Percentiles rank a stretch among this genome's conserved stretches.
Evolutionary conservation across 2,797 vertebrate species (phyloP).

Genomic region (Streptopelia turtur): DNA sequence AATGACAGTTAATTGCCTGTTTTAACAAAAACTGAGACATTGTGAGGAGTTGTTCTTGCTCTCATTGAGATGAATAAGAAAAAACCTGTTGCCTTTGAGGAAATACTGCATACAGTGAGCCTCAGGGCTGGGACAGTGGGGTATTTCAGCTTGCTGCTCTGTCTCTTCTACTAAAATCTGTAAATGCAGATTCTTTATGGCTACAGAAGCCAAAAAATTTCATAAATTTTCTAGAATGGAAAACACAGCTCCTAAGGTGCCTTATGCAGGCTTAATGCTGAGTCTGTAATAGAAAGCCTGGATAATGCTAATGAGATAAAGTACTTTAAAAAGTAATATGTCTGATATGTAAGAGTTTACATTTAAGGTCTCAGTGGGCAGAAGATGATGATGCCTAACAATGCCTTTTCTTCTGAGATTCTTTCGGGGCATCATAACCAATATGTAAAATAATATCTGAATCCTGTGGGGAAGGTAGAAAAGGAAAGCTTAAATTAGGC

Average conservation of each 20-base stretch:
- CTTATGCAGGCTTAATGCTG: not conserved
- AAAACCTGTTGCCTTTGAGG: not conserved
- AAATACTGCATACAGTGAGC: not conserved
- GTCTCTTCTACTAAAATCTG: not conserved
- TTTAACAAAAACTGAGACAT: not conserved
- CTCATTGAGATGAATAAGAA: fast-evolving
- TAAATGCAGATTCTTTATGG: not conserved
- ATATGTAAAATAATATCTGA: not conserved
- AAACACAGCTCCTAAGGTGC: not conserved
- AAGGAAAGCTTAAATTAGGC: not conserved
- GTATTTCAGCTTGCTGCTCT: not conserved
- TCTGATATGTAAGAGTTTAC: not conserved
- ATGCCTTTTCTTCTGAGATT: not conserved
- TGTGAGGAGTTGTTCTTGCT: not conserved
- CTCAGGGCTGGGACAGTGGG: not conserved
- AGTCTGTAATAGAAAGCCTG: not conserved
- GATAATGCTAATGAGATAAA: not conserved
- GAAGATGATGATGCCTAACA: not conserved
- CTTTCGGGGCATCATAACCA: not conserved
- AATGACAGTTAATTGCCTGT: not conserved
- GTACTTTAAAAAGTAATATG: not conserved
- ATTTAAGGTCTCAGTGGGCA: not conserved
- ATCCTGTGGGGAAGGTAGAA: not conserved
- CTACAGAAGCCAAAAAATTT: not conserved
- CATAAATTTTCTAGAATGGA: not conserved